These are phyloP conservation scores for Hycleus cichorii DNA, from an alignment of 1,140 invertebrate species.

Conservation along the genomic window DNA sequence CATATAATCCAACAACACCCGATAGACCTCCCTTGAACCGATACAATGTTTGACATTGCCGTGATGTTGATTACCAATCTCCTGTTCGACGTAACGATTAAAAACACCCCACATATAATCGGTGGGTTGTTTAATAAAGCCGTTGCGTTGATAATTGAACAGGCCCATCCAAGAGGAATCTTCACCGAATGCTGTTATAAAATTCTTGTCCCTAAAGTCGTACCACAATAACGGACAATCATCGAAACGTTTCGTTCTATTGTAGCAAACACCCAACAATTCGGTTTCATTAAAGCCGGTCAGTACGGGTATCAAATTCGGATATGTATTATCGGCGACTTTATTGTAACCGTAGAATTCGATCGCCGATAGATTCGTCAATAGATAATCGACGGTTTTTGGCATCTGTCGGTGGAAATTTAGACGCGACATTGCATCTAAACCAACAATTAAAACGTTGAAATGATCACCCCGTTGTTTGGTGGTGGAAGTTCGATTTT, in stretches of 20 bases:
- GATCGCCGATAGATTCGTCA: constrained; percentile 50
- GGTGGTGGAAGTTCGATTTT: constrained; percentile 27
- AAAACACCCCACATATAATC: constrained; percentile 78
- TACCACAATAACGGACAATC: constrained; percentile 76
- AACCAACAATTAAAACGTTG: constrained; percentile 72
- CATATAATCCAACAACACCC: constrained; percentile 50
- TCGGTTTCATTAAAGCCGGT: constrained; percentile 57
- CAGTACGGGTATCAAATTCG: constrained; percentile 68
- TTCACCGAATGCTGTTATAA: constrained; percentile 72
- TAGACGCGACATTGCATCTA: constrained; percentile 78
- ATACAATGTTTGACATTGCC: constrained; percentile 56
- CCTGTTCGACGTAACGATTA: constrained; percentile 53
- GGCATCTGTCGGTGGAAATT: constrained; percentile 80
- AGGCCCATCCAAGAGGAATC: constrained; percentile 66
- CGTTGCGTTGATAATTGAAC: constrained; percentile 73
- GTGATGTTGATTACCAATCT: constrained; percentile 50
- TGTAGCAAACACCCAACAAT: constrained; percentile 54
- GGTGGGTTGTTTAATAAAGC: constrained; percentile 69
- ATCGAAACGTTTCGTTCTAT: constrained; percentile 48
- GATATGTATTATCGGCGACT: constrained; percentile 76
- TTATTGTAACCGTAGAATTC: constrained; percentile 76
- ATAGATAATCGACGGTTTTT: constrained; percentile 54
- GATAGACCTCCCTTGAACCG: constrained; percentile 51
- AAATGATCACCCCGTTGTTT: constrained; percentile 16
- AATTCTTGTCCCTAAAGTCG: constrained; percentile 60